Base-by-base conservation (phyloP, 2,797 vertebrate genomes). In the Periparus ater region DNA sequence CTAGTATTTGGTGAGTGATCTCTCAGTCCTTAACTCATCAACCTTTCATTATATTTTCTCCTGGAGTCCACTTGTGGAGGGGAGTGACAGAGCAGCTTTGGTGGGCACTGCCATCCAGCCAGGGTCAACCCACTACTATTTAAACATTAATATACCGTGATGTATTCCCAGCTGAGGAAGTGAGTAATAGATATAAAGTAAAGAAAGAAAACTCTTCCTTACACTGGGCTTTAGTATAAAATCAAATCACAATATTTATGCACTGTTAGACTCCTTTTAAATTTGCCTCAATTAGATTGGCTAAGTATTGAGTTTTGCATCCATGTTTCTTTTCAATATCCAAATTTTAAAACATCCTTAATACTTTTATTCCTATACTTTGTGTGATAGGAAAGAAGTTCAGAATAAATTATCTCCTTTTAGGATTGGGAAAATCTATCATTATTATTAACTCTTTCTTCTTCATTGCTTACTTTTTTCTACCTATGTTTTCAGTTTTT, bases 51-150 rank as follows among this genome's bases (percentile, higher is more conserved):
- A 2, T 9, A 17, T 48, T 74, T 81, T 48, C 47, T 61, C 18
- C 21, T 6, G 2, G 21, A 22, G 5, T 40, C 40, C 15, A 17
- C 13, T 67, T 36, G 18, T 26, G 15, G 30, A 74, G 34, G 15
- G 30, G 14, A 22, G 15, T 60, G 17, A 34, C 22, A 19, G n/a
- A 73, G 10, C 3, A 19, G 15, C 21, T 73, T 53, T 60, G 45
- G 7, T 40, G 53, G 25, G 20, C 53, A 29, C n/a, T 80, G 25
- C 9, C 20, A 26, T 40, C 45, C 29, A 40, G 7, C 9, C n/a
- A 30, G 29, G 17, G 5, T 15, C 29, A 30, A 18, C 5, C 3
- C n/a, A 47, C 17, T 45, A 12, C 7, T 0, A 0, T 89, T 85
- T 61, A 86, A 57, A 67, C 4, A 25, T 13, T 36, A 61, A 4